These are phyloP conservation scores for Girardia tigrina DNA, from an alignment of 2,888 invertebrate genomes.

Conservation along the genomic window DNA sequence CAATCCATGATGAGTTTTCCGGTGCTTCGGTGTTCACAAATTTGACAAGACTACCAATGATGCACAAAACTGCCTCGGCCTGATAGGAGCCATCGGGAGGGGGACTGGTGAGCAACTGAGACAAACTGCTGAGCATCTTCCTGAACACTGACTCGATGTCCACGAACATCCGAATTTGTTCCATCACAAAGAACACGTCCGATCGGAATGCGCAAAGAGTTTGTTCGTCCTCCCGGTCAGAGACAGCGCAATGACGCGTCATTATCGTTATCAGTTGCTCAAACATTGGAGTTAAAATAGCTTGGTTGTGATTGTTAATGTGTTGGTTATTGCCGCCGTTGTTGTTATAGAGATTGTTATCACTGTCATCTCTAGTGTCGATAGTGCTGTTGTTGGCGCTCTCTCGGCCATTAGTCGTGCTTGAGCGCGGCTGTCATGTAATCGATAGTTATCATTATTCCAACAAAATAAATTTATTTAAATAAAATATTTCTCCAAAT, in stretches of 20 bases:
- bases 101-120: neutral
- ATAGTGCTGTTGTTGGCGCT: too few relatives aligned
- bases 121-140: neutral
- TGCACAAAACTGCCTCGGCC: neutral
- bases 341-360: too few relatives aligned
- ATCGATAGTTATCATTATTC: too few relatives aligned
- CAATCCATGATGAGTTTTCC: neutral
- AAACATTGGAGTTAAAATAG: neutral
- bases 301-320: too few relatives aligned
- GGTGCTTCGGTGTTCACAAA: neutral
- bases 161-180: constrained; percentile 14
- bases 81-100: neutral
- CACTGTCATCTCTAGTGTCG: too few relatives aligned
- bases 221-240: neutral
- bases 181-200: constrained; percentile 17
- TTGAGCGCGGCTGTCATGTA: too few relatives aligned
- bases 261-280: neutral
- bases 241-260: neutral
- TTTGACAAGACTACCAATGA: neutral
- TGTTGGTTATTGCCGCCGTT: too few relatives aligned
- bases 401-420: too few relatives aligned
- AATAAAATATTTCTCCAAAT: too few relatives aligned
- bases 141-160: neutral
- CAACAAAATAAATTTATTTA: too few relatives aligned
- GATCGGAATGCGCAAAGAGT: neutral